Evolutionary conservation across 2,888 invertebrate genomes (phyloP).

Genomic region (Tridacna gigas): DNA sequence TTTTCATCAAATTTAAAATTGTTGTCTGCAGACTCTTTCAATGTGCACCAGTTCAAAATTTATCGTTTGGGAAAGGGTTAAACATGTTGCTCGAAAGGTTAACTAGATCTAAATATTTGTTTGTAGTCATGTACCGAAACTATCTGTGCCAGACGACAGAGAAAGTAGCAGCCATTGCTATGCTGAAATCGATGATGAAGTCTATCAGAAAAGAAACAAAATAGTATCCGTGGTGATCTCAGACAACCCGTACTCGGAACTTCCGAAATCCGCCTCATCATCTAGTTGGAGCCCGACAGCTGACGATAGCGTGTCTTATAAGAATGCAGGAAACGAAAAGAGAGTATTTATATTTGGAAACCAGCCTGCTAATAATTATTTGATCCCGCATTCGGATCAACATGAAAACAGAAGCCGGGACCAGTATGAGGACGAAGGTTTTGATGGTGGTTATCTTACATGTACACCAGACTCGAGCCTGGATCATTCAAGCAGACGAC

Average conservation of each 20-base stretch:
- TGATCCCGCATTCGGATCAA: too few species aligned
- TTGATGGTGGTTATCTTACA: conserved; percentile 9
- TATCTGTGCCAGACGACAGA: neutral
- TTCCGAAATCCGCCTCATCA: conserved; percentile 3
- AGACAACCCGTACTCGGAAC: conserved; percentile 21
- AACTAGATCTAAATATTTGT: neutral
- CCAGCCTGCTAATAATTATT: neutral
- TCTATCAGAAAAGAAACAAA: conserved; percentile 6
- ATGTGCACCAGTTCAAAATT: too few species aligned
- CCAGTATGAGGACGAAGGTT: too few species aligned
- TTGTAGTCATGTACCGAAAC: neutral
- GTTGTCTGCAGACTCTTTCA: too few species aligned
- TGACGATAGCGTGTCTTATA: neutral
- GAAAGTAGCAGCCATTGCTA: conserved; percentile 7
- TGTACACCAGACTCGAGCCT: conserved; percentile 1
- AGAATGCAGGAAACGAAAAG: neutral
- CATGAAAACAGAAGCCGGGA: too few species aligned
- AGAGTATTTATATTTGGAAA: conserved; percentile 7
- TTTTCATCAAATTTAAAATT: too few species aligned
- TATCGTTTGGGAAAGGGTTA: too few species aligned
- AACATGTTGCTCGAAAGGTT: neutral
- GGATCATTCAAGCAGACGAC: neutral
- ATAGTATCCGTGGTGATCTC: conserved; percentile 1
- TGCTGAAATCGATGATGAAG: conserved; percentile 9
- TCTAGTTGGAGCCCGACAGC: neutral